Evolutionary conservation across 2,888 invertebrate species (phyloP).

Genomic region (Aethes cnicana): DNA sequence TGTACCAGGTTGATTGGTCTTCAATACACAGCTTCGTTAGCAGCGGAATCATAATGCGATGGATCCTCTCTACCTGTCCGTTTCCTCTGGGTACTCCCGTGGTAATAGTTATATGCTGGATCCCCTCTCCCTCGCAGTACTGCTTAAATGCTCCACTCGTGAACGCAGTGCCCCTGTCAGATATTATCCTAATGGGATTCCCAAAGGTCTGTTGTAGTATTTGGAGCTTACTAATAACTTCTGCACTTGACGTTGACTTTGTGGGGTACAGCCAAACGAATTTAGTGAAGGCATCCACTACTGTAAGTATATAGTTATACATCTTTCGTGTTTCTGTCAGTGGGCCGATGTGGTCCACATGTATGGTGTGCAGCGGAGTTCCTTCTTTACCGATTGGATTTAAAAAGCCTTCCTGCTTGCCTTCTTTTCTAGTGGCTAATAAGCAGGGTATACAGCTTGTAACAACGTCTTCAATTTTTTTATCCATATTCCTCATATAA

Average conservation of each 20-base stretch:
- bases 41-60: constrained; percentile 44
- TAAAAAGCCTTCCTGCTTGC: constrained; percentile 45
- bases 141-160: constrained; percentile 45
- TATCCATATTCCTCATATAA: constrained; percentile 30
- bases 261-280: constrained; percentile 46
- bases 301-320: constrained; percentile 42
- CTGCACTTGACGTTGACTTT: constrained; percentile 40
- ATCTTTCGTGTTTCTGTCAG: constrained; percentile 40
- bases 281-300: constrained; percentile 46
- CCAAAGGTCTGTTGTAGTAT: constrained; percentile 46
- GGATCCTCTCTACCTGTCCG: constrained; percentile 48
- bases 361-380: constrained; percentile 42
- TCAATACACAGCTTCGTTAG: constrained; percentile 47
- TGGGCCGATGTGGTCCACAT: constrained; percentile 48
- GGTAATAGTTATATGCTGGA: constrained; percentile 45
- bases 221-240: constrained; percentile 42
- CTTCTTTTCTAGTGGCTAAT: constrained; percentile 37
- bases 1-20: constrained; percentile 48
- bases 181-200: constrained; percentile 46
- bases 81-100: constrained; percentile 48
- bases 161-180: constrained; percentile 52
- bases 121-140: constrained; percentile 48
- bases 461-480: constrained; percentile 34
- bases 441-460: constrained; percentile 35
- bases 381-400: constrained; percentile 43